phyloP scores from a whole-genome alignment of 2,113 vertebrate genomes.

The Cyanistes caeruleus region DNA sequence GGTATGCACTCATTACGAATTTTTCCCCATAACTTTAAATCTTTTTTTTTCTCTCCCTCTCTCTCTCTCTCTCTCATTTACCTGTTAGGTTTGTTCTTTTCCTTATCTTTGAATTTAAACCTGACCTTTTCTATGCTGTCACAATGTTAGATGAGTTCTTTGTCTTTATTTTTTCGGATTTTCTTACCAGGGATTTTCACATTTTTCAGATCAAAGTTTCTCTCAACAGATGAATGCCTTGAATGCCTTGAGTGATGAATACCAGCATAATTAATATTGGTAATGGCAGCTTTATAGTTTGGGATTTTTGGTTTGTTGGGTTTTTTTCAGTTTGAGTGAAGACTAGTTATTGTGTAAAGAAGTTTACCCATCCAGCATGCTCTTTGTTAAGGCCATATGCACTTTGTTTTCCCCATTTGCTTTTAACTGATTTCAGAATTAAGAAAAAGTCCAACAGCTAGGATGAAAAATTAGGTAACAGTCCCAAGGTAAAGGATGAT shows the following conservation, averaged over 20 bases:
- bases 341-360: not conserved
- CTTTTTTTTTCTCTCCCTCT: not conserved
- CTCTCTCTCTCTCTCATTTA: not conserved
- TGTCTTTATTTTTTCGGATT: not conserved
- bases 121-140: slow-evolving; percentile 2
- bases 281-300: not conserved
- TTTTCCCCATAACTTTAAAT: not conserved
- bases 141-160: not conserved
- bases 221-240: not conserved
- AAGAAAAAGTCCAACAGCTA: not conserved
- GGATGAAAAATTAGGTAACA: not conserved
- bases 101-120: not conserved
- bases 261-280: not conserved
- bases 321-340: not conserved
- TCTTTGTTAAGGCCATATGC: not conserved
- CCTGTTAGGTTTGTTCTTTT: not conserved
- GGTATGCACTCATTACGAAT: not conserved
- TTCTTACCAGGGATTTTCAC: not conserved
- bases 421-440: not conserved
- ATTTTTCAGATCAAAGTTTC: not conserved
- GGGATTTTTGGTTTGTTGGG: not conserved
- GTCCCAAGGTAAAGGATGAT: not conserved
- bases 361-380: not conserved
- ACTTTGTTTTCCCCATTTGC: not conserved
- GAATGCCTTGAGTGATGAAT: not conserved